Conservation (phyloP, 2,797 vertebrate genomes). For the Sphenopsis melanotis region DNA sequence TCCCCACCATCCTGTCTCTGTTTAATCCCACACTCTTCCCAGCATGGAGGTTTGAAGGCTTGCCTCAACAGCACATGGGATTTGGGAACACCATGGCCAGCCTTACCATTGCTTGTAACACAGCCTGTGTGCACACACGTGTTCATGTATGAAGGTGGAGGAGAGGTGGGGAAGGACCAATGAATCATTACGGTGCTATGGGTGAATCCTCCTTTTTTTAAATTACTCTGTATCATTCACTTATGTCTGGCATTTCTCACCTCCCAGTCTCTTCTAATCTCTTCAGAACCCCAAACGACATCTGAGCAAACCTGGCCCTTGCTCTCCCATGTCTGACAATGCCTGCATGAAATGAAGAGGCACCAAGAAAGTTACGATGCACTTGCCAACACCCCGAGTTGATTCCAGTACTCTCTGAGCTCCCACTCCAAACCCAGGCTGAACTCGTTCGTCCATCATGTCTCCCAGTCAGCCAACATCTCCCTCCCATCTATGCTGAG, state of each 20-base stretch:
- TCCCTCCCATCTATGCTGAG: background rate
- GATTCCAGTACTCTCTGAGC: background rate
- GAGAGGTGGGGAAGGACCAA: background rate
- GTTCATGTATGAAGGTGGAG: background rate
- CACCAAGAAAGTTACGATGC: background rate
- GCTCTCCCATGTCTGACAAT: background rate
- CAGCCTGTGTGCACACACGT: background rate
- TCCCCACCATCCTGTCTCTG: background rate
- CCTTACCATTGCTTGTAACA: background rate
- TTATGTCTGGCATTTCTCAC: slow-evolving; percentile 3
- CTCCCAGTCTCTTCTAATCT: background rate
- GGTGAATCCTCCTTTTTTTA: slow-evolving; percentile 22
- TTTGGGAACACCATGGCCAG: background rate
- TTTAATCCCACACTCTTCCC: slow-evolving; percentile 16
- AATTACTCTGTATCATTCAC: background rate
- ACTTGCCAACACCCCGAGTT: background rate
- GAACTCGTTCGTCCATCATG: background rate
- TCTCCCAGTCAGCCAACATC: background rate
- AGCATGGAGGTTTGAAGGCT: slow-evolving; percentile 29
- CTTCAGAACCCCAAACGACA: background rate
- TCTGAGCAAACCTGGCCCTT: slow-evolving; percentile 9
- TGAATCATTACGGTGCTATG: slow-evolving; percentile 13
- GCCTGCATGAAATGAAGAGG: background rate
- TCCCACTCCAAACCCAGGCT: background rate
- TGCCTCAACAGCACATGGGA: background rate